Evolutionary conservation across 2,888 invertebrate species (phyloP), one percentile per base, ranked within the genome.

Genomic region (Octonoba sinensis): DNA sequence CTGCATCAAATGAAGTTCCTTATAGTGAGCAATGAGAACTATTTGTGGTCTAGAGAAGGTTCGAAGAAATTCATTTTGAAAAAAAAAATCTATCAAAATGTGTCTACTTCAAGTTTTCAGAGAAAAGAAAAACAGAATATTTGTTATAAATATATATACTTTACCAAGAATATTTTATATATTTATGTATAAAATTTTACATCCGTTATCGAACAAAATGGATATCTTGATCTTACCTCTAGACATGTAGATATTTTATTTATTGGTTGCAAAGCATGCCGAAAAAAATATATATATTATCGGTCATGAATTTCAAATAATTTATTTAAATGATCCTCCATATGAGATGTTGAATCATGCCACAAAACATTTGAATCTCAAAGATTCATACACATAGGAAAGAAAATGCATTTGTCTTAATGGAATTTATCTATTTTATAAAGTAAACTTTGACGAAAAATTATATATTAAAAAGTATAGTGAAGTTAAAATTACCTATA

Each of bases 291-390:
- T n/a, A 27, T 27, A 27, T 73, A 72, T 73, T 79, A 69, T 73
- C 54, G 60, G 67, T 79, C 73, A 73, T 73, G 60, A 67, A 64
- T 79, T 73, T 79, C 79, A 79, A 27, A 67, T 79, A 73, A 79
- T 79, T 79, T 79, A 79, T 79, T 79, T 46, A 27, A 60, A 36
- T 44, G 36, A 57, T 54, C 67, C 60, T 79, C 73, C 79, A 79
- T 78, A 72, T 79, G 79, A 79, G 79, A 72, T 60, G 79, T 79
- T 60, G 73, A 73, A 62, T 66, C 67, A 66, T 79, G 62, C 73
- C 60, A 72, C 15, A 60, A 72, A 59, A 70, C 56, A 49, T 22
- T 72, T 51, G 73, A 73, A 73, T 79, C 73, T 62, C 73, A 62
- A 36, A 69, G 62, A 76, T 62, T 75, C 69, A 66, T 16, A 51